Evolutionary conservation across 2,113 vertebrate genomes (phyloP), one percentile per base, ranked within the genome.

Genomic region (Synchiropus splendidus): DNA sequence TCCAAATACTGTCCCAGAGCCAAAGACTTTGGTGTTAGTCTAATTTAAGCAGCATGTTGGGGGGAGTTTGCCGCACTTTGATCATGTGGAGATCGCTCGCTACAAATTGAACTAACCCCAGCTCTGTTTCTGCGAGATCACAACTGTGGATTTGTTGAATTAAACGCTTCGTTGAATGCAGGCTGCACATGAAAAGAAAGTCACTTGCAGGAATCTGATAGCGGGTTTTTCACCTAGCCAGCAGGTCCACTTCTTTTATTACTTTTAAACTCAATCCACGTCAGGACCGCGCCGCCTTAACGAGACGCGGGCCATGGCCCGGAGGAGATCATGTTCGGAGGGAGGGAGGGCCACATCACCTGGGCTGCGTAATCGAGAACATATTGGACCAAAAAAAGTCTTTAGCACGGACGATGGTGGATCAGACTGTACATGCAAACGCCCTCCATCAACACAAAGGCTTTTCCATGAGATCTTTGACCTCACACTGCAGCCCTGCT

Each of bases 1-100:
- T 97, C 92, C 92, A 92, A 95, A 97, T 90, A 94, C 90, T 90
- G 90, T 94, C 92, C 89, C 88, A 79, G 81, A 91, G 89, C 94
- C 91, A 91, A 90, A 92, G 88, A 94, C 90, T 94, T 93, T 86
- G 92, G 94, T 98, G 95, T 98, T 94, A 90, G 90, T 86, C 92
- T 99, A 99, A 99, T 99, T 97, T 97, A 97, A 98, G 94, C 94
- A 96, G 90, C 89, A 97, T 98, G 95, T 94, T 92, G 90, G 90
- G 88, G 90, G 89, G 89, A 90, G 89, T 85, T 84, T 58, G 87
- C 85, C 74, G 75, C 80, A 83, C 94, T 99, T 99, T 98, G 95
- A 98, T 98, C 94, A 97, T 91, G 88, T 84, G 87, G 89, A 87
- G 92, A 96, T 92, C 87, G 89, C 91, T 97, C 90, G 88, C 90